Evolutionary conservation across 2,888 invertebrate species (phyloP).

Genomic region (Lepidochitona cinerea): DNA sequence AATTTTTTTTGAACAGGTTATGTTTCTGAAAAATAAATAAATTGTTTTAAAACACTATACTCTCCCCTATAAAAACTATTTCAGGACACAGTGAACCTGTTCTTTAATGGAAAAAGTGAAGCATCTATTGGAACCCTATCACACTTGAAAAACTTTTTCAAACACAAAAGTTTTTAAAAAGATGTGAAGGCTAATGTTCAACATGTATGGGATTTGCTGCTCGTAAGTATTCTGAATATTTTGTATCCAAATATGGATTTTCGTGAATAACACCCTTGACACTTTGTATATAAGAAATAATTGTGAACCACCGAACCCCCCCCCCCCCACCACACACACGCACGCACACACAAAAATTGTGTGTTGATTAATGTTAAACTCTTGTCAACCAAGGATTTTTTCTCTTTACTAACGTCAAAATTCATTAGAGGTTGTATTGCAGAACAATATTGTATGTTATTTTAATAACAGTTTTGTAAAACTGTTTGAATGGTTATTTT

Average conservation of each 20-base stretch:
- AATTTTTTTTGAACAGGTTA: no score
- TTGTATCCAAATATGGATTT: background rate
- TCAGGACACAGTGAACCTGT: background rate
- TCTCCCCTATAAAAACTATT: no score
- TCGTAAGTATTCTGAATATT: no score
- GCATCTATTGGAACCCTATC: background rate
- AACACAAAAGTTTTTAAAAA: background rate
- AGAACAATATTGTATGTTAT: background rate
- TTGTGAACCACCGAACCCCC: no score
- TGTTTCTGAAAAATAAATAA: no score
- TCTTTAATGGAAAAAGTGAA: background rate
- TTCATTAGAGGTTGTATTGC: no score
- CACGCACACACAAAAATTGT: no score
- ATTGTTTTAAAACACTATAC: no score
- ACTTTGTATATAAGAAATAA: no score
- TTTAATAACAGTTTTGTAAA: background rate
- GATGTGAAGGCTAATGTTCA: background rate
- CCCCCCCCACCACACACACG: no score
- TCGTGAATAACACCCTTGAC: no score
- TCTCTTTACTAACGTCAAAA: background rate
- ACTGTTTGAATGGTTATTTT: background rate
- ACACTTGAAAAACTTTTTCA: background rate
- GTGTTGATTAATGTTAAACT: background rate
- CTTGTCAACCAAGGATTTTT: background rate
- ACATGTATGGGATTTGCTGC: background rate